Base-by-base conservation (phyloP, 2,888 invertebrate species). In the Ditula angustiorana region DNA sequence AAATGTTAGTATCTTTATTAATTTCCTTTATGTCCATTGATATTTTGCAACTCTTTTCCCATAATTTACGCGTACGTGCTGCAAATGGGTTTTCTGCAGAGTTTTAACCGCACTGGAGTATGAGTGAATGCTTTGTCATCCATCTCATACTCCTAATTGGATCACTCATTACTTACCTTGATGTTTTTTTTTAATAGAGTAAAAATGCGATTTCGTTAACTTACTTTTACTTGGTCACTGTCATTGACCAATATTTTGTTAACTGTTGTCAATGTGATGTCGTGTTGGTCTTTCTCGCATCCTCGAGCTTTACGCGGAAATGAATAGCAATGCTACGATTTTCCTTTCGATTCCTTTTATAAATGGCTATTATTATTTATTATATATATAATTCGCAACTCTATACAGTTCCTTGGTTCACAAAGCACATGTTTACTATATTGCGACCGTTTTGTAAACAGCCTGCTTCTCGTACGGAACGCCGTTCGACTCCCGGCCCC, bases 361-460 rank as follows among this genome's bases (percentile, higher is more conserved):
- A n/a, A 23, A 8, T 13, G 16, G 10, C 10, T 5, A 10, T 19
- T 1, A 5, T 21, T 50, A n/a, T n/a, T n/a, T n/a, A n/a, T n/a
- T n/a, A n/a, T 50, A 19, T 28, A 30, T 30, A n/a, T 30, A 50
- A 28, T 49, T 30, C 19, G 16, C 52, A 19, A 7, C 33, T 41
- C 30, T 52, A 50, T 44, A 44, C 30, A 23, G 30, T 26, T 41
- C 26, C 47, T 33, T 23, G n/a, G 57, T 50, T 50, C 16, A 26
- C 46, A 26, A 44, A 46, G 19, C 49, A 49, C 16, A 28, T 62
- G 56, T 56, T 62, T 62, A 62, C 61, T 50, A 41, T 50, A 37
- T 5, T 52, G 16, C 8, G 11, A 56, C 57, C 62, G 62, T 57
- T 63, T 49, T 63, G 33, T 63, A 63, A 63, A 63, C 57, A n/a